Conservation (phyloP, 2,888 invertebrate genomes). For the Pseudoips prasinana region DNA sequence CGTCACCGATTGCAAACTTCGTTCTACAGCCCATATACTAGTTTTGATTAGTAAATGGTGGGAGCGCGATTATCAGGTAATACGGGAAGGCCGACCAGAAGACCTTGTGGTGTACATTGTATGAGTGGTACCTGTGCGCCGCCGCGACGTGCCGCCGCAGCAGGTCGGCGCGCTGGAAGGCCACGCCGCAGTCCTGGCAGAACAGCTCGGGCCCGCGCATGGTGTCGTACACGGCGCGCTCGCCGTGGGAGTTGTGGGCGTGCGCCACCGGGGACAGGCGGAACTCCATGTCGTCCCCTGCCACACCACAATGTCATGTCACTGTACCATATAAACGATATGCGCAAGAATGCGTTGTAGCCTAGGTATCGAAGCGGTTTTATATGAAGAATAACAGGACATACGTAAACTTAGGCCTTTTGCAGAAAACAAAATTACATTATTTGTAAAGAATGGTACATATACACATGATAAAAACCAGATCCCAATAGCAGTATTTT, state of each 20-base stretch:
- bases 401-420: too few relatives aligned
- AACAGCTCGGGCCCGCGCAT: conserved; percentile 75
- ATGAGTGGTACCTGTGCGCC: conserved; percentile 60
- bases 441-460: too few relatives aligned
- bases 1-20: not conserved
- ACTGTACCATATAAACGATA: not conserved
- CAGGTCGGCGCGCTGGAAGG: conserved; percentile 89
- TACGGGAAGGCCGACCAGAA: too few relatives aligned
- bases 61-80: conserved; percentile 2
- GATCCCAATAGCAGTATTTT: too few relatives aligned
- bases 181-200: conserved; percentile 90
- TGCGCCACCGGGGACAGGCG: conserved; percentile 54
- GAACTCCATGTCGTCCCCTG: conserved; percentile 68
- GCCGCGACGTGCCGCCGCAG: conserved; percentile 86
- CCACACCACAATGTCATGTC: not conserved
- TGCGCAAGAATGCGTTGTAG: not conserved
- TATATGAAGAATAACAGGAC: too few relatives aligned
- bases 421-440: too few relatives aligned
- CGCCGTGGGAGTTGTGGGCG: conserved; percentile 10
- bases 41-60: not conserved
- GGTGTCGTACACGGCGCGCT: conserved; percentile 45
- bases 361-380: too few relatives aligned
- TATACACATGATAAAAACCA: too few relatives aligned
- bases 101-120: too few relatives aligned
- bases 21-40: not conserved